These are phyloP conservation scores for Cotesia chilonis DNA, from an alignment of 1,140 invertebrate genomes.

Conservation along the genomic window DNA sequence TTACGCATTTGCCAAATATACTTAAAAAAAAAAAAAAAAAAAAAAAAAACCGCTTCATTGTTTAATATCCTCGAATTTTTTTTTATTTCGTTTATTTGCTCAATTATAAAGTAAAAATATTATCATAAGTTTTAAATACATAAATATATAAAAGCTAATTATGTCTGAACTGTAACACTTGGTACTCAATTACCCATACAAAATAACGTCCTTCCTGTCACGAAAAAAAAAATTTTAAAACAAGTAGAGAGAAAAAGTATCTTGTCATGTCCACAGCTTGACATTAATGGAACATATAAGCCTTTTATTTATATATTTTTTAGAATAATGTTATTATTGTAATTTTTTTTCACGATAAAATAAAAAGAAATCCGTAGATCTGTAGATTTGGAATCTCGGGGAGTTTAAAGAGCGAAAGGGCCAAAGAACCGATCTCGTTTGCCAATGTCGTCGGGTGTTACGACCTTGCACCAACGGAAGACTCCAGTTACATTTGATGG, in stretches of 20 bases:
- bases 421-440: slow-evolving; percentile 5
- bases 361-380: background rate
- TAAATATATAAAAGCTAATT: background rate
- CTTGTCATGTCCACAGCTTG: background rate
- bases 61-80: slow-evolving; percentile 5
- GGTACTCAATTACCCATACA: slow-evolving; percentile 4
- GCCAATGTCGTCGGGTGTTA: slow-evolving; percentile 21
- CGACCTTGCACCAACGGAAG: background rate
- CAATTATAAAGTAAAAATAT: background rate
- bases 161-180: slow-evolving; percentile 19
- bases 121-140: background rate
- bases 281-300: slow-evolving; percentile 17
- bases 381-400: too few relatives aligned
- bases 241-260: slow-evolving; percentile 2
- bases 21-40: too few relatives aligned
- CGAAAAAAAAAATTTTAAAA: background rate
- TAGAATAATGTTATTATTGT: background rate
- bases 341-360: background rate
- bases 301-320: too few relatives aligned
- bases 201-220: slow-evolving; percentile 21
- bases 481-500: too few relatives aligned
- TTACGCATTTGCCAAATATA: too few relatives aligned
- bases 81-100: too few relatives aligned
- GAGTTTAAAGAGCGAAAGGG: slow-evolving; percentile 20
- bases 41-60: background rate